These are phyloP conservation scores for Anodontia alba DNA, from an alignment of 2,888 invertebrate species.

Conservation along the genomic window DNA sequence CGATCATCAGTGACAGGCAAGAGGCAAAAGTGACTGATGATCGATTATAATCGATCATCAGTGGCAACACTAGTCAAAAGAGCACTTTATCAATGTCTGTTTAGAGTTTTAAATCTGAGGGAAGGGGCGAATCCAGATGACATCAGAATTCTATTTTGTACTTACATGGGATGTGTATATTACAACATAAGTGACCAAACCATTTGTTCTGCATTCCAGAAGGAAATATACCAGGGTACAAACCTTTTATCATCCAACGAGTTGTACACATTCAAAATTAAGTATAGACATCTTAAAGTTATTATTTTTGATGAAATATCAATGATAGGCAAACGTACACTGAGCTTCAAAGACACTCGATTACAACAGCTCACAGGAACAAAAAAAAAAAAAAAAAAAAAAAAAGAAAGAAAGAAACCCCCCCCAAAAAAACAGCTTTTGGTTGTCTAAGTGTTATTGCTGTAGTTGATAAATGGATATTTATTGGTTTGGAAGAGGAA, in stretches of 20 bases:
- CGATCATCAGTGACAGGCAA: too few species aligned
- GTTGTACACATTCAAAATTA: slow-evolving; percentile 3
- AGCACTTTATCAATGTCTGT: slow-evolving; percentile 16
- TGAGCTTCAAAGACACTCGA: background rate
- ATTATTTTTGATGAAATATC: slow-evolving; percentile 4
- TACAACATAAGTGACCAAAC: background rate
- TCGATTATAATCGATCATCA: too few species aligned
- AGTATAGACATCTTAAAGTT: slow-evolving; percentile 4
- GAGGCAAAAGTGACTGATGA: too few species aligned
- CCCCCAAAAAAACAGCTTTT: background rate
- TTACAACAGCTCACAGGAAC: background rate
- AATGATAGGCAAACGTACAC: background rate
- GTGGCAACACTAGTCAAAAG: too few species aligned
- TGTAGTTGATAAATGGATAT: background rate
- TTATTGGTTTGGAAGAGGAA: background rate
- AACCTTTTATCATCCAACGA: background rate
- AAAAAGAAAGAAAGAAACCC: too few species aligned
- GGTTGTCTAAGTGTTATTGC: slow-evolving; percentile 3
- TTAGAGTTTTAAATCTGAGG: slow-evolving; percentile 6
- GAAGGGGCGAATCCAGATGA: slow-evolving; percentile 24
- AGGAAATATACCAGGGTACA: background rate
- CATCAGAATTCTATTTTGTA: slow-evolving; percentile 9
- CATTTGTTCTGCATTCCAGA: background rate
- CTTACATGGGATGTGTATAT: slow-evolving; percentile 1
- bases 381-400: too few species aligned